phyloP scores from a whole-genome alignment of 2,113 vertebrate species.

The Dermatemys mawii region DNA sequence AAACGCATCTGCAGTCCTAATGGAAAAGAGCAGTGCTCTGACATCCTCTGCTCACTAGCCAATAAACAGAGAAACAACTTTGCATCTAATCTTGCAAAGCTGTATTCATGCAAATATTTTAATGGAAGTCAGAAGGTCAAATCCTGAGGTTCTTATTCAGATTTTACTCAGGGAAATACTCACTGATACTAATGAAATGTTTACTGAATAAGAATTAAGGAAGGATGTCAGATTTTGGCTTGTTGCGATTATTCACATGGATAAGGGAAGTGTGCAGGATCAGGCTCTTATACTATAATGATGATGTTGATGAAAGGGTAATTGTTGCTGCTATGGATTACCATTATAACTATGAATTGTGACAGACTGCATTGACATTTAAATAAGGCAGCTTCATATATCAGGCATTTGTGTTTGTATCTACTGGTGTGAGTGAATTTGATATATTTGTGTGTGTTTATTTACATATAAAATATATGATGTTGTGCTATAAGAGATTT shows the following conservation, averaged over 20 bases:
- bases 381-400: not conserved
- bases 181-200: not conserved
- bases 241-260: not conserved
- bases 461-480: accelerated
- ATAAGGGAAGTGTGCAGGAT: not conserved
- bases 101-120: not conserved
- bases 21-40: not conserved
- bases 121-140: not conserved
- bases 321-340: not conserved
- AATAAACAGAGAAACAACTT: not conserved
- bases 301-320: accelerated
- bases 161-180: not conserved
- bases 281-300: not conserved
- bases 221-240: not conserved
- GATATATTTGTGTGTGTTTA: not conserved
- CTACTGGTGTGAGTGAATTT: not conserved
- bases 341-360: not conserved
- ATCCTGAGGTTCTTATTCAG: not conserved
- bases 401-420: not conserved
- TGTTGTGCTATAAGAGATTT: not conserved
- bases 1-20: not conserved
- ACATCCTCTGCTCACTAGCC: not conserved
- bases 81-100: not conserved
- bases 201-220: not conserved
- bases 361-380: not conserved